Base-by-base conservation (phyloP, 1,140 invertebrate genomes). In the Heliconius hermathena region DNA sequence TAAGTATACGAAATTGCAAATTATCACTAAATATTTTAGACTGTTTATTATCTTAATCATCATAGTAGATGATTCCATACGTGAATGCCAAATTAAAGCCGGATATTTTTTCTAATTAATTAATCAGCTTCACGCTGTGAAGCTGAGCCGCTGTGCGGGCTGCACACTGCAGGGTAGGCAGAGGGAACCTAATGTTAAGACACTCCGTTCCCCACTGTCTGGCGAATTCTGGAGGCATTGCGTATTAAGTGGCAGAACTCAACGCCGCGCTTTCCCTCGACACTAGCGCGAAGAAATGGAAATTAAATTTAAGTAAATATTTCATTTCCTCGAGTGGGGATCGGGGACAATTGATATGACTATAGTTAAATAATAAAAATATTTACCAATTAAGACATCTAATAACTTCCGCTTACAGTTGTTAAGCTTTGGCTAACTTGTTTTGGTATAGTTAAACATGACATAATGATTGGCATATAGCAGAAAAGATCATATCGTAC, bases 391-490 rank as follows among this genome's bases (percentile, higher is more conserved):
- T 26, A 16, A 29, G 9, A 29, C n/a, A 16, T 66, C 22, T 29
- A 29, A 29, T 29, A 26, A 66, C 11, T 60, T 66, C 74, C 54
- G 54, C 74, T 66, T 36, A 74, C 74, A 66, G 36, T 33, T 2
- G 54, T 60, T 75, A 36, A 66, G 29, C 20, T 20, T 36, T 38
- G 9, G 54, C 52, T 49, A 46, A 76, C 36, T 38, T 9, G 60
- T 49, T 76, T 76, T 33, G 26, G 36, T 71, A 70, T 70, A 36
- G 38, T 38, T 41, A 70, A 66, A 75, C 52, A 75, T 76, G 60
- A 46, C 74, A 41, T 26, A 70, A 41, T 76, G 74, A 41, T 60
- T 76, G 20, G n/a, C 38, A 49, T 75, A 60, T 49, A 71, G 49
- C 57, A 66, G 29, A 66, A 60, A 72, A 46, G 38, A 16, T 16